These are phyloP conservation scores for Caenorhabditis remanei DNA, from an alignment of 1,140 invertebrate genomes.

Conservation along the genomic window DNA sequence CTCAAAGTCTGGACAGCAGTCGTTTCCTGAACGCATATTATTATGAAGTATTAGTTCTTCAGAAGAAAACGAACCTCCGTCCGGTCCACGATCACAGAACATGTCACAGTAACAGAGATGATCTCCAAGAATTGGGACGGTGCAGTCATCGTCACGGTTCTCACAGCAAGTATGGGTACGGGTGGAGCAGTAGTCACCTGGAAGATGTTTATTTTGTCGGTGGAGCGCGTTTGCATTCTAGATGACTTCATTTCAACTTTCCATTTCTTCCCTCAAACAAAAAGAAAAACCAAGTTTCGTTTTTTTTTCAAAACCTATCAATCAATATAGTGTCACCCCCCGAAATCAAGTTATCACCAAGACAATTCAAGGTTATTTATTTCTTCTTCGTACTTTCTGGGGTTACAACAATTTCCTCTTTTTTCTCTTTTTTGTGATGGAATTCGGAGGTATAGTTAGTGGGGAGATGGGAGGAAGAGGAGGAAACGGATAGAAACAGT, in stretches of 20 bases:
- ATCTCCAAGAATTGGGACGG: slow-evolving; percentile 70
- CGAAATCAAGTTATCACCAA: slow-evolving; percentile 51
- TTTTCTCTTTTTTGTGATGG: neutral
- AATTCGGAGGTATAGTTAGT: neutral
- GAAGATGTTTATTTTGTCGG: neutral
- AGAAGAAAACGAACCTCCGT: slow-evolving; percentile 50
- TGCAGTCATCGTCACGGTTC: slow-evolving; percentile 71
- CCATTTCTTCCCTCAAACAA: no score
- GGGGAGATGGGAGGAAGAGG: neutral
- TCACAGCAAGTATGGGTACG: slow-evolving; percentile 67
- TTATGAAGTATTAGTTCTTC: neutral
- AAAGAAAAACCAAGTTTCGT: neutral
- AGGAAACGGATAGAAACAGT: neutral
- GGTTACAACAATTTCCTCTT: neutral
- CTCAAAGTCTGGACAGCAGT: slow-evolving; percentile 73
- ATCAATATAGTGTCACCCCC: neutral
- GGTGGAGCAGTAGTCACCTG: slow-evolving; percentile 69
- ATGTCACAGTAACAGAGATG: slow-evolving; percentile 74
- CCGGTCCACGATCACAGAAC: slow-evolving; percentile 70
- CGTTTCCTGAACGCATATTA: slow-evolving; percentile 64
- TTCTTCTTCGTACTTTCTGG: neutral
- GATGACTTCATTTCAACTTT: no score
- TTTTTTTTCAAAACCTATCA: neutral
- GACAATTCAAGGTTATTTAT: slow-evolving; percentile 47
- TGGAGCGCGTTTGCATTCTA: no score